Evolutionary conservation across 2,888 invertebrate species (phyloP), one percentile per base, ranked within the genome.

Genomic region (Lycophotia porphyrea): DNA sequence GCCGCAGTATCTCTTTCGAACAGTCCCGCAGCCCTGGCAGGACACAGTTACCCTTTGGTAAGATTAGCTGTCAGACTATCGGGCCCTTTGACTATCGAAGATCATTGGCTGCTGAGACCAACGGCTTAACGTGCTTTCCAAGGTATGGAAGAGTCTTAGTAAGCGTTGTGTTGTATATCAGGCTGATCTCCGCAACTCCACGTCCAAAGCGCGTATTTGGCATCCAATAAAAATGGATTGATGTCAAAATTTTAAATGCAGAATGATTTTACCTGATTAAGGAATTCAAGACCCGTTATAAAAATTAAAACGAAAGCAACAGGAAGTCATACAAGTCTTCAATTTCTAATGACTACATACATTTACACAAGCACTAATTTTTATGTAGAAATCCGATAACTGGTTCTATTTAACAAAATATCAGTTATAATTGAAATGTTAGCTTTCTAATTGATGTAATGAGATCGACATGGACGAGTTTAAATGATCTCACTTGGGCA

Each of bases 361-460:
- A n/a, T n/a, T n/a, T 34, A 61, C 21, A 60, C n/a, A 71, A 68
- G 67, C 71, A 52, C 55, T 21, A 24, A 34, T 70, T 44, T 78
- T 36, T 15, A 71, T 61, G 27, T 65, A 71, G 63, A 76, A 69
- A 74, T 64, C 42, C 63, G 72, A 31, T 66, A 71, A 74, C 74
- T 42, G 49, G 74, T 74, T 79, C 34, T 7, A 44, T 78, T 81
- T 66, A 71, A 47, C 42, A 39, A 78, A 63, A 70, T 67, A 75
- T 80, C 44, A 42, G 52, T 77, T 66, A 63, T 55, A 60, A 70
- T 65, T 71, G 60, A 65, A 36, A 68, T 58, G 52, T 63, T 49
- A 36, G 39, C 84, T 84, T 85, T 85, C 85, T 85, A 85, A 85
- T 85, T 64, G 78, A 85, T 81, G 78, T 61, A 76, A 78, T 27